Conservation (phyloP, 2,888 invertebrate genomes). For the Trachelus troglodyta region DNA sequence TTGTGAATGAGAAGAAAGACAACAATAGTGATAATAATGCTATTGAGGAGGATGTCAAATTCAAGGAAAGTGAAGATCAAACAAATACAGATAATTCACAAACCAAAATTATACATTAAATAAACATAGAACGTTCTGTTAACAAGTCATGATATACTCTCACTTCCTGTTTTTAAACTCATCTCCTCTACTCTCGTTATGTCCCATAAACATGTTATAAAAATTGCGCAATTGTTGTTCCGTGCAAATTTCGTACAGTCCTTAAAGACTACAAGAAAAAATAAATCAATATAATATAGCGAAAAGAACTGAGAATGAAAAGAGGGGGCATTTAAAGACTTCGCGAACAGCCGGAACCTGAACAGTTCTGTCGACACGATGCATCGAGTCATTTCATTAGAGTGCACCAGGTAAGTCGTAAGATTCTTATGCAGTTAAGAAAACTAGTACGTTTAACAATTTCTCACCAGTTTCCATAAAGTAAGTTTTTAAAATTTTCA, state of each 20-base stretch:
- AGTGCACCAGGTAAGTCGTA: background rate
- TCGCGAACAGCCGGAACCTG: slow-evolving; percentile 24
- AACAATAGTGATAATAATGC: background rate
- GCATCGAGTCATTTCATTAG: slow-evolving; percentile 37
- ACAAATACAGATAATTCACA: background rate
- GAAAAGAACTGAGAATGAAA: background rate
- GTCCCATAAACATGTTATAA: background rate
- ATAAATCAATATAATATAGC: background rate
- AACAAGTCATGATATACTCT: background rate
- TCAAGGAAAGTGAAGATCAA: background rate
- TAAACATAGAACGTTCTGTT: background rate
- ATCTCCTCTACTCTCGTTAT: background rate
- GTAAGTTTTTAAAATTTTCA: background rate
- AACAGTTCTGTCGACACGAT: slow-evolving; percentile 42
- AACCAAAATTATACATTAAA: background rate
- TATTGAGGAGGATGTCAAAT: background rate
- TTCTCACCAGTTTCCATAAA: background rate
- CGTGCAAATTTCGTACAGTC: background rate
- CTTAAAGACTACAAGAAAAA: background rate
- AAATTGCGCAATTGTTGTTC: background rate
- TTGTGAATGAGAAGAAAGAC: slow-evolving; percentile 38
- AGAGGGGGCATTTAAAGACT: slow-evolving; percentile 43
- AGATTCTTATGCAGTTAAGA: background rate
- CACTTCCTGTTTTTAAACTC: background rate
- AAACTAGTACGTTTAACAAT: background rate